phyloP scores from a whole-genome alignment of 1,140 invertebrate genomes.

The Choristoneura fumiferana region DNA sequence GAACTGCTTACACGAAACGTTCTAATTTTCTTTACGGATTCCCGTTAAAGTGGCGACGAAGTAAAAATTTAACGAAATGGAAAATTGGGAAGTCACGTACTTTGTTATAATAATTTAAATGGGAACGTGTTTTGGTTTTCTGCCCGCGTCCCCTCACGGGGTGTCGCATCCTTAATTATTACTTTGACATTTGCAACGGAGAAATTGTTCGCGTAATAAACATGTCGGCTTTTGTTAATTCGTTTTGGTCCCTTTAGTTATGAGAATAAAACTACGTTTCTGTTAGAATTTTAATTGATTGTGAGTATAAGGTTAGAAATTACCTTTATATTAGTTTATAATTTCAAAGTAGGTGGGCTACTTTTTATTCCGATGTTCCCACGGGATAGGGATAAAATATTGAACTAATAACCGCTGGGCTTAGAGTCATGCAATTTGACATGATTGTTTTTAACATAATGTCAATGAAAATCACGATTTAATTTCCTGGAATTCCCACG shows the following conservation, averaged over 20 bases:
- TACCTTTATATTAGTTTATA: too few relatives aligned
- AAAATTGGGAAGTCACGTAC: slow-evolving; percentile 48
- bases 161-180: slow-evolving; percentile 15
- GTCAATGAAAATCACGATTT: too few relatives aligned
- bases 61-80: slow-evolving; percentile 32
- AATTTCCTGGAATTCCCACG: too few relatives aligned
- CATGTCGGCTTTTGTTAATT: neutral
- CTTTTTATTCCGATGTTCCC: too few relatives aligned
- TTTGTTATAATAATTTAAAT: slow-evolving; percentile 39
- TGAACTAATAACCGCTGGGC: too few relatives aligned
- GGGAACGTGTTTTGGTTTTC: slow-evolving; percentile 26
- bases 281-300: neutral
- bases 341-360: too few relatives aligned
- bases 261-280: neutral
- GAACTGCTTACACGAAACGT: slow-evolving; percentile 36
- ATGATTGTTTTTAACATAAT: too few relatives aligned
- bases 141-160: neutral
- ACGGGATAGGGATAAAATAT: too few relatives aligned
- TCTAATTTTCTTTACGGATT: slow-evolving; percentile 41
- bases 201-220: slow-evolving; percentile 5
- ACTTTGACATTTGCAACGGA: slow-evolving; percentile 12
- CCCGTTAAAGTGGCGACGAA: slow-evolving; percentile 43
- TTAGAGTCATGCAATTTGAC: too few relatives aligned
- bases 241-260: too few relatives aligned
- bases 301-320: too few relatives aligned